Conservation (phyloP, 2,888 invertebrate genomes). For the Encarsia formosa region DNA sequence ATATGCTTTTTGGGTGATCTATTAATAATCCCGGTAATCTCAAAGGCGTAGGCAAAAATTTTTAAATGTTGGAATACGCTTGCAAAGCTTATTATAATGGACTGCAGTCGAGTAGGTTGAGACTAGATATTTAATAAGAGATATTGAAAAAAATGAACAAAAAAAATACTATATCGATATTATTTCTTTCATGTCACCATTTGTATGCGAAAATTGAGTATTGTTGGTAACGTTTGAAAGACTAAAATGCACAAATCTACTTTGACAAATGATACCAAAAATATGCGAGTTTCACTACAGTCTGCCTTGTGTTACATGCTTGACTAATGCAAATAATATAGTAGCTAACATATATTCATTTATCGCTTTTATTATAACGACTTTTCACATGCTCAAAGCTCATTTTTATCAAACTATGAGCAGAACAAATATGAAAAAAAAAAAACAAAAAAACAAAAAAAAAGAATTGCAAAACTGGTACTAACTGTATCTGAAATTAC, state of each 20-base stretch:
- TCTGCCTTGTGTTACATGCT: slow-evolving; percentile 23
- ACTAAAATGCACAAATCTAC: slow-evolving; percentile 27
- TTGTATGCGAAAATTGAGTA: slow-evolving; percentile 24
- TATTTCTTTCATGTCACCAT: slow-evolving; percentile 16
- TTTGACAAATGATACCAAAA: slow-evolving; percentile 23
- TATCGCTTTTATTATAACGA: slow-evolving; percentile 15
- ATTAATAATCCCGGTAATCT: slow-evolving; percentile 9
- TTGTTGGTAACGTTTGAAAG: slow-evolving; percentile 22
- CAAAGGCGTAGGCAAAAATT: slow-evolving; percentile 10
- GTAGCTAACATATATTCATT: slow-evolving; percentile 12
- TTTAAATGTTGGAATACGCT: slow-evolving; percentile 26
- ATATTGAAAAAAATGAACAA: slow-evolving; percentile 10
- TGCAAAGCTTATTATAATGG: slow-evolving; percentile 25
- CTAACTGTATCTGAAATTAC: slow-evolving; percentile 22
- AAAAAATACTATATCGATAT: slow-evolving; percentile 13
- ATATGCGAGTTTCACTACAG: slow-evolving; percentile 19
- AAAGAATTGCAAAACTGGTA: slow-evolving; percentile 24
- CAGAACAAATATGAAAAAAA: background rate
- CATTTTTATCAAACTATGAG: background rate
- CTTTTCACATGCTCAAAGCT: slow-evolving; percentile 7
- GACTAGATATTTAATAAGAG: slow-evolving; percentile 22
- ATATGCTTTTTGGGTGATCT: slow-evolving; percentile 12
- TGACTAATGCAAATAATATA: slow-evolving; percentile 17
- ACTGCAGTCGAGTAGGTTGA: slow-evolving; percentile 22
- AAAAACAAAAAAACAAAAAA: slow-evolving; percentile 5